A percentile compares a stretch with the other conserved stretches of the same genome.
phyloP scores from a whole-genome alignment of 2,888 invertebrate species.

The Epinotia brunnichana region DNA sequence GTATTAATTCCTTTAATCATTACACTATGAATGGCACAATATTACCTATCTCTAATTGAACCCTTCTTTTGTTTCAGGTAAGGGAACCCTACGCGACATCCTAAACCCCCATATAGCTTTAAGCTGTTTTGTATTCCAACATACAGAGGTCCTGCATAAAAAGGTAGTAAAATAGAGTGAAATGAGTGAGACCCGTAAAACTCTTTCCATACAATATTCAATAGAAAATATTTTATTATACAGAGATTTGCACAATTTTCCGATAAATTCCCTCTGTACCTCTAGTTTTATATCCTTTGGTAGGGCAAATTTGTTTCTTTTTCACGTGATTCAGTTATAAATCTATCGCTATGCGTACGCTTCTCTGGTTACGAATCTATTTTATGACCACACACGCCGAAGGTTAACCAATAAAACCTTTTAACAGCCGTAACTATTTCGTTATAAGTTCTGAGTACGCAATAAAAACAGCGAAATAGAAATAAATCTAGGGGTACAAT shows the following conservation, averaged over 20 bases:
- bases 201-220: constrained; percentile 82
- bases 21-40: constrained; percentile 46
- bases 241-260: constrained; percentile 81
- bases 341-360: constrained; percentile 77
- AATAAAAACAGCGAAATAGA: constrained; percentile 81
- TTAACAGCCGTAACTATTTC: constrained; percentile 83
- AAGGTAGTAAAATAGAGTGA: constrained; percentile 76
- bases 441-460: constrained; percentile 82
- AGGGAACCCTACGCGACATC: constrained; percentile 57
- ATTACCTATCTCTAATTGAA: constrained; percentile 42
- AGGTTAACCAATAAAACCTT: constrained; percentile 84
- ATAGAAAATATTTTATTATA: constrained; percentile 82
- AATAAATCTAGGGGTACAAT: constrained; percentile 79
- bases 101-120: constrained; percentile 51
- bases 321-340: constrained; percentile 80
- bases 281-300: constrained; percentile 78
- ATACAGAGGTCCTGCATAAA: constrained; percentile 71
- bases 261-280: constrained; percentile 79
- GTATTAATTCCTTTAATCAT: constrained; percentile 67
- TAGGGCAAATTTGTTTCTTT: constrained; percentile 80
- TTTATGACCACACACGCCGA: constrained; percentile 81
- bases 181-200: constrained; percentile 79
- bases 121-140: constrained; percentile 62
- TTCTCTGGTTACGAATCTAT: constrained; percentile 81
- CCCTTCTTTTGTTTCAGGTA: constrained; percentile 66